A percentile compares a stretch with the other conserved stretches of the same genome.
Conservation (phyloP, 2,888 invertebrate species). For the Thumatha senex region DNA sequence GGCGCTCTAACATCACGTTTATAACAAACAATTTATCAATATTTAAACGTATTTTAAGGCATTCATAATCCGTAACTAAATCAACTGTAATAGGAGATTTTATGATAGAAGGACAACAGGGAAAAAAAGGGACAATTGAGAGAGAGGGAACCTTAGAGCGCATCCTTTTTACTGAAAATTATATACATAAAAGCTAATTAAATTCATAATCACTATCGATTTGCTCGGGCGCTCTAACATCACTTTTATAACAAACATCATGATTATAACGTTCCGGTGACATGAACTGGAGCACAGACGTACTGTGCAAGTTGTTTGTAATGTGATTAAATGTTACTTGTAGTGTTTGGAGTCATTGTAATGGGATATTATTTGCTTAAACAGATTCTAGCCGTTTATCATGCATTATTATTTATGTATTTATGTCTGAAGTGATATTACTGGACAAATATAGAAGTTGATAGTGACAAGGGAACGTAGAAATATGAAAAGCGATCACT, state of each 20-base stretch:
- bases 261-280: conserved; percentile 1
- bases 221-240: conserved; percentile 13
- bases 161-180: conserved; percentile 26
- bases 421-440: too few species aligned
- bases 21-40: too few species aligned
- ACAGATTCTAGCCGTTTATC: conserved; percentile 1
- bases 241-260: too few species aligned
- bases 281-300: conserved; percentile 8
- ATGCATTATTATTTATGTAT: too few species aligned
- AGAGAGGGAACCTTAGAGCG: background rate
- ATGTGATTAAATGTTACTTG: conserved; percentile 10
- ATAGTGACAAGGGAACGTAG: too few species aligned
- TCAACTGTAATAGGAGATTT: background rate
- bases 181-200: conserved; percentile 20
- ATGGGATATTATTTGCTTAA: conserved; percentile 4
- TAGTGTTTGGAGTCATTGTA: conserved; percentile 1
- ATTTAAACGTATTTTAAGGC: too few species aligned
- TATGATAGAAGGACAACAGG: background rate
- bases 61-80: too few species aligned
- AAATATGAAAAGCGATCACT: too few species aligned
- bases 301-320: conserved; percentile 5
- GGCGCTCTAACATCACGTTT: conserved; percentile 5
- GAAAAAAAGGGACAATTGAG: too few species aligned
- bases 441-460: too few species aligned
- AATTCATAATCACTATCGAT: conserved; percentile 25